Conservation (phyloP, 37 sponge, comb jelly and placozoan species). For the Amphimedon queenslandica region DNA sequence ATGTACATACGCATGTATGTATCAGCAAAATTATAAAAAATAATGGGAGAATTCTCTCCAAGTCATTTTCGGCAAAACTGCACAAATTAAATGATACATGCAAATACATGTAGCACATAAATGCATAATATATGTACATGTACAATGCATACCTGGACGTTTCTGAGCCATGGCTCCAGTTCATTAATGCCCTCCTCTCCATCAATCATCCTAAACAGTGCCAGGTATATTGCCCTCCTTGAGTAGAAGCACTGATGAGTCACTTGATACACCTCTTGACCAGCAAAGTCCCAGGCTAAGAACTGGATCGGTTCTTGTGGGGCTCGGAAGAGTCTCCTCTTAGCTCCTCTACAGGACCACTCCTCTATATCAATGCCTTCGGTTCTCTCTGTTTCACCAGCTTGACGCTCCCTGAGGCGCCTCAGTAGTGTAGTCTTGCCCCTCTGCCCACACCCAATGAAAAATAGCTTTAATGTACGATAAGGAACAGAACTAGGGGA, state of each 20-base stretch:
- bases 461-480: slow-evolving; percentile 88
- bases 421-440: slow-evolving; percentile 92
- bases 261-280: slow-evolving; percentile 86
- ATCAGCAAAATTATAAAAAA: no score
- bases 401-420: slow-evolving; percentile 41
- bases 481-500: slow-evolving; percentile 47
- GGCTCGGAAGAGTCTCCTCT: neutral
- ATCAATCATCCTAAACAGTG: slow-evolving; percentile 70
- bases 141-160: slow-evolving; percentile 80
- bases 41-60: no score
- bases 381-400: slow-evolving; percentile 38
- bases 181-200: slow-evolving; percentile 59
- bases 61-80: neutral
- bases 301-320: slow-evolving; percentile 50
- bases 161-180: slow-evolving; percentile 81
- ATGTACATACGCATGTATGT: no score
- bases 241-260: slow-evolving; percentile 96
- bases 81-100: neutral
- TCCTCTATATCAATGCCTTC: slow-evolving; percentile 78
- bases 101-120: no score
- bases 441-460: slow-evolving; percentile 73
- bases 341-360: slow-evolving; percentile 44
- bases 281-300: slow-evolving; percentile 92
- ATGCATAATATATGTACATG: no score
- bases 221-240: slow-evolving; percentile 77